Base-by-base conservation (phyloP, 2,797 vertebrate species). In the Bradypodion pumilum region DNA sequence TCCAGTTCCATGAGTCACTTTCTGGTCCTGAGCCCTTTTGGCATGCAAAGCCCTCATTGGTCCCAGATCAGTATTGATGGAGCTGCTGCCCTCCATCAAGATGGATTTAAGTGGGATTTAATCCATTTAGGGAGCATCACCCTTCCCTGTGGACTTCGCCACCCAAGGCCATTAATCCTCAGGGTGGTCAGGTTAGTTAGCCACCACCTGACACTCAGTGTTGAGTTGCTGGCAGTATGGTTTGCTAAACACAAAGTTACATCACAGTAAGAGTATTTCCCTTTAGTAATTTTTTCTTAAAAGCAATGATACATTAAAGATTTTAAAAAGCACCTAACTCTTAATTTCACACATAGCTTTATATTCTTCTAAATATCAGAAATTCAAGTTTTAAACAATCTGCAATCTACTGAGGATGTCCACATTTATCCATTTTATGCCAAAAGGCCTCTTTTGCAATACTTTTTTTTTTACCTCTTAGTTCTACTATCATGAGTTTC, bases 401-500 rank as follows among this genome's bases (percentile, higher is more conserved):
- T 27, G 37, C 27, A 66, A 23, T 44, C 46, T 3, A 52, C 59
- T 62, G 35, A 62, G 29, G 8, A 56, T 42, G 46, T 2, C 16
- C 8, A 66, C 16, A 52, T 52, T 44, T 60, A 29, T 35, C 9
- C 19, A 12, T 46, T 81, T 60, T 46, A 23, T 8, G 46, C 10
- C 13, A 56, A 65, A 2, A n/a, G 10, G 27, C 16, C 40, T 74
- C 37, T 19, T 37, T 79, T 75, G 37, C 4, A 59, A 23, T 60
- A 10, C 16, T 0, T 27, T 25, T 27, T 25, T 60, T 35, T 80
- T 86, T 91, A 99, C 99, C 99, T 97, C 94, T 98, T 99, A 68
- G 97, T 98, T 74, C 97, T 95, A 85, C 90, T 95, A 82, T 99
- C 98, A 6, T 99, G 98, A 0, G 94, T 97, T 93, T 99, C 98